These are phyloP conservation scores for Pseudococcus jackbeardsleyi DNA, from an alignment of 2,888 invertebrate species.

Conservation along the genomic window DNA sequence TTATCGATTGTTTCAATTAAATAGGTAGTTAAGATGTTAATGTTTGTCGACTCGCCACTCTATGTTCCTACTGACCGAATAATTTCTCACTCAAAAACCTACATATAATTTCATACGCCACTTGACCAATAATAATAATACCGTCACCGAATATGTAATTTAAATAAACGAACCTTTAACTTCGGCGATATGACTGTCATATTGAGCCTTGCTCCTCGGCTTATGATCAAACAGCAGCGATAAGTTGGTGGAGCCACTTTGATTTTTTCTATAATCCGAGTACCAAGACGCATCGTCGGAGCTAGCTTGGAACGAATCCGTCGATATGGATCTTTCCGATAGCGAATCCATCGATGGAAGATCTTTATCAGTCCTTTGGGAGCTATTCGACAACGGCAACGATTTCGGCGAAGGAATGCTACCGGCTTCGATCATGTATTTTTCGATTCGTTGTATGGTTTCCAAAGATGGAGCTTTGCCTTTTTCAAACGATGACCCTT, in stretches of 20 bases:
- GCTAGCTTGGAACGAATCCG: conserved; percentile 32
- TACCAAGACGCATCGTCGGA: conserved; percentile 53
- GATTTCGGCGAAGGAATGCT: neutral
- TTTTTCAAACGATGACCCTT: neutral
- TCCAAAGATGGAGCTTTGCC: neutral
- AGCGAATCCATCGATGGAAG: conserved; percentile 25
- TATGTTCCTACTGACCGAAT: conserved; percentile 27
- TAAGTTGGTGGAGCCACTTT: neutral
- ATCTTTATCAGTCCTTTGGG: conserved; percentile 50
- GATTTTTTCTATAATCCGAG: conserved; percentile 51
- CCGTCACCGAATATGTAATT: conserved; percentile 33
- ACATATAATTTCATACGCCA: neutral
- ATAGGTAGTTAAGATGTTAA: neutral
- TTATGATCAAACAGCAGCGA: neutral
- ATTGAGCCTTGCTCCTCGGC: conserved; percentile 38
- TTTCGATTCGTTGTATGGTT: conserved; percentile 14
- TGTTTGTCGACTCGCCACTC: neutral
- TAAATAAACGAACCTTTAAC: conserved; percentile 56
- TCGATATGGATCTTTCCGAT: conserved; percentile 41
- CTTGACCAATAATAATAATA: conserved; percentile 14
- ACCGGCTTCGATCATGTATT: neutral
- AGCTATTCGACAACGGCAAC: neutral
- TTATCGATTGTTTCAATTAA: conserved; percentile 48
- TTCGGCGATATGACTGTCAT: conserved; percentile 50
- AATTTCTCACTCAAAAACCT: neutral